Evolutionary conservation across 2,797 vertebrate species (phyloP).

Genomic region (Ptychadena robeensis): DNA sequence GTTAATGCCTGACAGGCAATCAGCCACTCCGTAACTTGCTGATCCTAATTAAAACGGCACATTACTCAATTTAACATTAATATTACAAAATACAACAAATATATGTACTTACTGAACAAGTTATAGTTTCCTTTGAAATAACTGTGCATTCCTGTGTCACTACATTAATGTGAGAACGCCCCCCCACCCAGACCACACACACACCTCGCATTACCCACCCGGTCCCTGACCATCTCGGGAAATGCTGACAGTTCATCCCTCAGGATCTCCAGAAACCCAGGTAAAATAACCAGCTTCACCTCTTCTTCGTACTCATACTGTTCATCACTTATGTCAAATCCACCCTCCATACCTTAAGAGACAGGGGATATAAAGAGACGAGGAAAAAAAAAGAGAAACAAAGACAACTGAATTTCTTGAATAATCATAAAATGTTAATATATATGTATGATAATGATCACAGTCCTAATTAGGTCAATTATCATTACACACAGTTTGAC

Average conservation of each 20-base stretch:
- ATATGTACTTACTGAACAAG: no score
- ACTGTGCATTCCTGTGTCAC: background rate
- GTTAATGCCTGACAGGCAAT: no score
- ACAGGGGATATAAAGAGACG: conserved; percentile 3
- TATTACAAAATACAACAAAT: no score
- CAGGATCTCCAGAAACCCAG: conserved; percentile 91
- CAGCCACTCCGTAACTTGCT: no score
- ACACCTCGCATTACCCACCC: conserved; percentile 78
- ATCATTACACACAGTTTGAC: no score
- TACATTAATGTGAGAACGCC: background rate
- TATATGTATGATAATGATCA: no score
- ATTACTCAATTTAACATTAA: no score
- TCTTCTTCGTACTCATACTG: conserved; percentile 94
- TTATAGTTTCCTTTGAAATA: background rate
- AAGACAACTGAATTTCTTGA: no score
- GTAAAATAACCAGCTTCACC: conserved; percentile 93
- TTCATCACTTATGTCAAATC: conserved; percentile 90
- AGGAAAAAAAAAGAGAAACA: no score
- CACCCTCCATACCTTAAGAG: conserved; percentile 88
- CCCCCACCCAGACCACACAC: background rate
- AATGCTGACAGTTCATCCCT: conserved; percentile 86
- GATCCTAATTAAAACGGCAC: no score
- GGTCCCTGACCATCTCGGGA: conserved; percentile 91
- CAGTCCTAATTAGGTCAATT: no score
- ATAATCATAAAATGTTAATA: no score